Evolutionary conservation across 2,797 vertebrate species (phyloP).

Genomic region (Crenuchus spilurus): DNA sequence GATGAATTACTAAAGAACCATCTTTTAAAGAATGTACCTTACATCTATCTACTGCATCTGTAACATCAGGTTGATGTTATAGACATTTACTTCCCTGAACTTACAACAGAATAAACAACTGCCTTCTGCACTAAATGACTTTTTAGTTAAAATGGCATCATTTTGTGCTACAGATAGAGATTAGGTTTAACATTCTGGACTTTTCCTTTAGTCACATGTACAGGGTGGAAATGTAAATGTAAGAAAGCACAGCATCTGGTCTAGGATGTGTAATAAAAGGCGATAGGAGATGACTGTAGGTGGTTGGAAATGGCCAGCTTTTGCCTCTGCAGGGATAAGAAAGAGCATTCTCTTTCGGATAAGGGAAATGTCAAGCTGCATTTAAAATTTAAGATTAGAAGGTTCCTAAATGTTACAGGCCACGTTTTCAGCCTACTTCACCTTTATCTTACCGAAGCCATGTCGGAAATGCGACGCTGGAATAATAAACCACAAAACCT

Average conservation of each 20-base stretch:
- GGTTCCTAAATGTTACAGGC: constrained; percentile 30
- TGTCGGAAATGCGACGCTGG: neutral
- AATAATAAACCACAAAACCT: neutral
- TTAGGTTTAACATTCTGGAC: too few species aligned
- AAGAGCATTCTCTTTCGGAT: constrained; percentile 16
- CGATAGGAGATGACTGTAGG: neutral
- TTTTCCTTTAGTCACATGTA: too few species aligned
- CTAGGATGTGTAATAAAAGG: neutral
- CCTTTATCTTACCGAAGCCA: constrained; percentile 10
- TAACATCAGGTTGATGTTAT: too few species aligned
- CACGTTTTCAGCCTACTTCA: constrained; percentile 16
- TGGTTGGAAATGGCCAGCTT: constrained; percentile 19
- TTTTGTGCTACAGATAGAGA: too few species aligned
- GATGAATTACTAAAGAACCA: too few species aligned
- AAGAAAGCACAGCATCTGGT: neutral
- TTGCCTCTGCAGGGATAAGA: constrained; percentile 15
- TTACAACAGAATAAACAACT: too few species aligned
- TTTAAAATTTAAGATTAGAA: constrained; percentile 37
- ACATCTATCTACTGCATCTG: too few species aligned
- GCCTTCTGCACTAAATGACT: too few species aligned
- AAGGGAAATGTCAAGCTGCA: constrained; percentile 44
- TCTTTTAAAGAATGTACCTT: too few species aligned
- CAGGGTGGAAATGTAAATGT: neutral
- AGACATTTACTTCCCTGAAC: too few species aligned
- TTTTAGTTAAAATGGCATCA: too few species aligned